Evolutionary conservation across 2,888 invertebrate genomes (phyloP).

Genomic region (Acleris emargana): DNA sequence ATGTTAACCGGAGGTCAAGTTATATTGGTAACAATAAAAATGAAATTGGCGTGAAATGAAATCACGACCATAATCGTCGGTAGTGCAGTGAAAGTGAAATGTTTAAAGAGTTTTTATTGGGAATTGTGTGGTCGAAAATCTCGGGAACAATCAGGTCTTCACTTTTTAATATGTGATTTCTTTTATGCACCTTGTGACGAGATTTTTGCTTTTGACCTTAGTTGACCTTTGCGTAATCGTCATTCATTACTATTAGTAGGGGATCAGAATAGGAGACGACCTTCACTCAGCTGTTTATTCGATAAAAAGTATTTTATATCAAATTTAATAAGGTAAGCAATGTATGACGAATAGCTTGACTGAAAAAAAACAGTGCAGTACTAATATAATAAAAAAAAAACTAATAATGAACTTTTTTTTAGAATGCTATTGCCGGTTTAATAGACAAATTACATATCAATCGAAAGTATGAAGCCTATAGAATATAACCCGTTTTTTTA

Average conservation of each 20-base stretch:
- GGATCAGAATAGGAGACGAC: no score
- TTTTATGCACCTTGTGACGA: neutral
- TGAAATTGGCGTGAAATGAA: constrained; percentile 22
- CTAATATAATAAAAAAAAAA: no score
- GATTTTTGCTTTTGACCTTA: neutral
- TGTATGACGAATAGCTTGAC: no score
- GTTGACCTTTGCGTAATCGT: neutral
- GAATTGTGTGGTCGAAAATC: neutral
- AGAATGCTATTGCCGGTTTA: no score
- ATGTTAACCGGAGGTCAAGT: neutral
- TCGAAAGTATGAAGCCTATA: no score
- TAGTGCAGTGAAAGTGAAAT: constrained; percentile 16
- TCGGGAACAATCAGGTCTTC: neutral
- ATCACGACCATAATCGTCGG: constrained; percentile 20
- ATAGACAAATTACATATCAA: no score
- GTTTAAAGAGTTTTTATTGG: neutral
- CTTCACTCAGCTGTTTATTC: no score
- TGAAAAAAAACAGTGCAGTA: no score
- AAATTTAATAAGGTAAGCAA: no score
- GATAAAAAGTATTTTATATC: no score
- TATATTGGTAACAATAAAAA: constrained; percentile 3
- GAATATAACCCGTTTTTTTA: no score
- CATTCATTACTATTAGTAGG: constrained; percentile 12
- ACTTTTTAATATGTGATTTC: neutral
- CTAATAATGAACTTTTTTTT: no score